Conservation (phyloP, 1,140 invertebrate genomes). For the Rhyacophila brunnea region DNA sequence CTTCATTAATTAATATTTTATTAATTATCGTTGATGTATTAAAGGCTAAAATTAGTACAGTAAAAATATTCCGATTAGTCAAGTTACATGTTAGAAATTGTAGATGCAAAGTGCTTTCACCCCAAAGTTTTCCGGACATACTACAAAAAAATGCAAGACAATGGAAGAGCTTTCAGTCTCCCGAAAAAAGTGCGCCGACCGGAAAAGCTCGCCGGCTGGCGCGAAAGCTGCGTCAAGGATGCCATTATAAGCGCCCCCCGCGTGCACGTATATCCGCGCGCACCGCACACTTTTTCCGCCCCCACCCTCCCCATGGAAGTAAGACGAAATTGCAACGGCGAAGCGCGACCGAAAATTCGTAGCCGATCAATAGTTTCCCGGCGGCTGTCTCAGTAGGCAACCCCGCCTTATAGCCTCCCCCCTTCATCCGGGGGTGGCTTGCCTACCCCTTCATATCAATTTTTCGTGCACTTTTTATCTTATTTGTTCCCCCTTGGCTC, state of each 20-base stretch:
- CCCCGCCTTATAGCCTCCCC: conserved; percentile 21
- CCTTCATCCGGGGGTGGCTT: not conserved
- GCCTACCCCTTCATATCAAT: conserved; percentile 31
- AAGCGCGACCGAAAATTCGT: conserved; percentile 35
- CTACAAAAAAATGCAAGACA: too few relatives aligned
- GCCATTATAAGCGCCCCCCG: not conserved
- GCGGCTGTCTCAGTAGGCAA: conserved; percentile 25
- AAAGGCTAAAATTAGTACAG: too few relatives aligned
- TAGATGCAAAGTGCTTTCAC: too few relatives aligned
- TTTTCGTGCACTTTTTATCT: conserved; percentile 36
- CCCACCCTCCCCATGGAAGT: conserved; percentile 6
- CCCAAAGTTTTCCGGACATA: too few relatives aligned
- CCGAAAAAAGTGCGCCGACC: too few relatives aligned
- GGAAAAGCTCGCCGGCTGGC: not conserved
- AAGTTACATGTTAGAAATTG: too few relatives aligned
- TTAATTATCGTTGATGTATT: too few relatives aligned
- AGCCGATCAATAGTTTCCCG: conserved; percentile 35
- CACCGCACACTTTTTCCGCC: conserved; percentile 2
- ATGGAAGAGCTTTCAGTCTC: too few relatives aligned
- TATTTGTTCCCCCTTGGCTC: conserved; percentile 23
- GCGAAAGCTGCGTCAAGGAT: not conserved
- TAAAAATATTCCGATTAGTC: too few relatives aligned
- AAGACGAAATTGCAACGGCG: conserved; percentile 32
- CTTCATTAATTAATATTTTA: too few relatives aligned
- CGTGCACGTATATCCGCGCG: conserved; percentile 3